Evolutionary conservation across 2,797 vertebrate species (phyloP), one percentile per base, ranked within the genome.

Genomic region (Xenopus petersii): DNA sequence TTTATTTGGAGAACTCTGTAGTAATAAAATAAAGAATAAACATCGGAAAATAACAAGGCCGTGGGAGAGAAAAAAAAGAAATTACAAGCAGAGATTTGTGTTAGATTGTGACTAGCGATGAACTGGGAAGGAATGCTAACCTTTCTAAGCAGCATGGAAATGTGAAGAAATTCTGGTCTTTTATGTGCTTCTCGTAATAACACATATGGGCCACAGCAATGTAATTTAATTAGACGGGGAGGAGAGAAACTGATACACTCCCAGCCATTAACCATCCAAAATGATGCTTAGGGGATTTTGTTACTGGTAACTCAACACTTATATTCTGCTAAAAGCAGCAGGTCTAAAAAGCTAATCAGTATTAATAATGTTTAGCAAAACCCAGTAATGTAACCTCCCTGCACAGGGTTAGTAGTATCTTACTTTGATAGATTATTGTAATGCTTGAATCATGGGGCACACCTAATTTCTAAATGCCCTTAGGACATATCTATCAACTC

Each of bases 41-140:
- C 49, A 51, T 0, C 3, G 15, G 3, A 12, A 56, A 56, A 56
- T 8, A 12, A 56, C 54, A 56, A 60, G 33, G 56, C n/a, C 68
- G 56, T 70, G 68, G 68, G 68, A 59, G 68, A 70, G 17, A 21
- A 30, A 46, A 17, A 60, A 58, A 42, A 3, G 30, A 17, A 69
- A 54, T 15, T 5, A 60, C 10, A 33, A 51, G 13, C 36, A 21
- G 12, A 70, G 68, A 70, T 70, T 60, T 70, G 4, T 48, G 36
- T 47, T 12, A 70, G 68, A 60, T 70, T 70, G 51, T 15, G 68
- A 42, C 13, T 54, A 16, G 51, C 11, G 17, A 26, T 36, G n/a
- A 47, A 42, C 21, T 48, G 42, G 42, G 54, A 33, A 36, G 15
- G 49, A 67, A 51, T 49, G 64, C 49, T 21, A 67, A 67, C 64